Evolutionary conservation across 1,140 invertebrate genomes (phyloP).

Genomic region (Lasioglossum baleicum): DNA sequence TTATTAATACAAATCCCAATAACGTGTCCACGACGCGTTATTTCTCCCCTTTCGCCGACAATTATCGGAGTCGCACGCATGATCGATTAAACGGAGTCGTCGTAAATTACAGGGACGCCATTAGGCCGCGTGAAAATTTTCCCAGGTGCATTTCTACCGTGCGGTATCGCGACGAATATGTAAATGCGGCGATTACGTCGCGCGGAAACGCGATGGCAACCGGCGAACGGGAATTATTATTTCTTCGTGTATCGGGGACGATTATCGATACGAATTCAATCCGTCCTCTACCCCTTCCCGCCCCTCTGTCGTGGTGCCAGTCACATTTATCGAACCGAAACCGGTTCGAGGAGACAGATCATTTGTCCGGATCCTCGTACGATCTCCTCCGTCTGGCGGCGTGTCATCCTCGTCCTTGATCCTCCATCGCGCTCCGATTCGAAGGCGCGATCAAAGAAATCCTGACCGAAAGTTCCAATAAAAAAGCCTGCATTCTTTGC

Average conservation of each 20-base stretch:
- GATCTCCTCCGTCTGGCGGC: constrained; percentile 24
- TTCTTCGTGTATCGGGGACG: constrained; percentile 25
- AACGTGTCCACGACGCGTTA: too few species aligned
- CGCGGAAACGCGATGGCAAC: neutral
- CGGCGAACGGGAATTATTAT: constrained; percentile 42
- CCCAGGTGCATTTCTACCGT: neutral
- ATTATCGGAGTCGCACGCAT: neutral
- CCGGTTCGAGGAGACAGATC: constrained; percentile 66
- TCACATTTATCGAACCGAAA: constrained; percentile 62
- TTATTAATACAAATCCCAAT: too few species aligned
- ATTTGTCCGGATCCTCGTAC: constrained; percentile 64
- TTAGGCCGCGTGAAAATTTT: constrained; percentile 3
- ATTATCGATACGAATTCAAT: constrained; percentile 57
- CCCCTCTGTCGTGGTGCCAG: neutral
- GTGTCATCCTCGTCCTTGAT: constrained; percentile 65
- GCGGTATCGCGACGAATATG: neutral
- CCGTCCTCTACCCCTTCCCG: too few species aligned
- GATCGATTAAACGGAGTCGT: neutral
- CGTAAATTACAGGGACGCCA: neutral
- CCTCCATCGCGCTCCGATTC: constrained; percentile 64
- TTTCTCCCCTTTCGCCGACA: too few species aligned
- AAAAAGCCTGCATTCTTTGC: too few species aligned
- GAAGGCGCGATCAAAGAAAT: constrained; percentile 52
- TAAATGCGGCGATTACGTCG: constrained; percentile 2
- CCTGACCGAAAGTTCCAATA: too few species aligned